Evolutionary conservation across 2,797 vertebrate species (phyloP).

Genomic region (Lutjanus campechanus): DNA sequence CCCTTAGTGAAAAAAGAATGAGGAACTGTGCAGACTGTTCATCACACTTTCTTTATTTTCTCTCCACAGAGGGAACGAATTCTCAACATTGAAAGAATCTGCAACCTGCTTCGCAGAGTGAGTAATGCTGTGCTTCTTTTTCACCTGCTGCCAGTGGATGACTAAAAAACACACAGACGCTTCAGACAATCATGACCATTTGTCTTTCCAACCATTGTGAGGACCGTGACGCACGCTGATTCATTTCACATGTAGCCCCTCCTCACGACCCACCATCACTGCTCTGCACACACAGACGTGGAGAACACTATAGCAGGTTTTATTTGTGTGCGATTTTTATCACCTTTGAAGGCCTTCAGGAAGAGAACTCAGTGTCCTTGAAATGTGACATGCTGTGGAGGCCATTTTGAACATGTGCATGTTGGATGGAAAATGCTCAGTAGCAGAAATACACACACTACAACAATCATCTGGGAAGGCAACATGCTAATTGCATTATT

Average conservation of each 20-base stretch:
- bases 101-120: constrained; percentile 94
- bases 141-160: constrained; percentile 53
- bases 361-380: constrained; percentile 10
- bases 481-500: background rate
- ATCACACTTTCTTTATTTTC: constrained; percentile 46
- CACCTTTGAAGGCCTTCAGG: constrained; percentile 23
- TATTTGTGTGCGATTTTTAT: background rate
- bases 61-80: constrained; percentile 91
- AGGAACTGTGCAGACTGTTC: background rate
- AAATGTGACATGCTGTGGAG: constrained; percentile 17
- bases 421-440: background rate
- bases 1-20: background rate
- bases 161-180: constrained; percentile 48
- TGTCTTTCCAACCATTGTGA: constrained; percentile 61
- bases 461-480: background rate
- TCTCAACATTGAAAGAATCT: constrained; percentile 95
- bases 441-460: background rate
- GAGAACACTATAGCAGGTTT: background rate
- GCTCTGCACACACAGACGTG: constrained; percentile 24
- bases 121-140: constrained; percentile 71
- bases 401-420: constrained; percentile 24
- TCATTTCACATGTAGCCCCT: constrained; percentile 56
- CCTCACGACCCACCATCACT: constrained; percentile 14
- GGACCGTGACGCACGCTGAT: constrained; percentile 55
- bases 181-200: constrained; percentile 53